Evolutionary conservation across 1,140 invertebrate genomes (phyloP).

Genomic region (Drosophila quadrilineata): DNA sequence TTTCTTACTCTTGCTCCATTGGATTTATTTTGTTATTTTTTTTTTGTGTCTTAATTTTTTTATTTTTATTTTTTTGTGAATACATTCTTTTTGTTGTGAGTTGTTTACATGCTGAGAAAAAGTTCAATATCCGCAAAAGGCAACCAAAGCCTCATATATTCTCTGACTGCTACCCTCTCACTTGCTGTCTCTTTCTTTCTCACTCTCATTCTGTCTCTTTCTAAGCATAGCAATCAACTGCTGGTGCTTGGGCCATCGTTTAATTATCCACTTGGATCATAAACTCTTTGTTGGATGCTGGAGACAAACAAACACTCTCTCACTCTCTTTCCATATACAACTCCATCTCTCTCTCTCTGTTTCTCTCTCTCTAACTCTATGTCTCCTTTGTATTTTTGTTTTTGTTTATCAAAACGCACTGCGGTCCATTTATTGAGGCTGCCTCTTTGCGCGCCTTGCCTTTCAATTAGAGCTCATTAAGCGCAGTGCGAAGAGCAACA

Average conservation of each 20-base stretch:
- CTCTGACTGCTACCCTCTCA: not conserved
- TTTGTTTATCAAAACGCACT: slow-evolving; percentile 50
- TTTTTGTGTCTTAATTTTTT: not conserved
- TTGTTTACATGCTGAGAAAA: slow-evolving; percentile 36
- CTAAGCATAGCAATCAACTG: slow-evolving; percentile 23
- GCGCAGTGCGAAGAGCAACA: not conserved
- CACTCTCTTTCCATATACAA: not conserved
- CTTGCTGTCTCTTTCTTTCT: not conserved
- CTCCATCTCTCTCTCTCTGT: not conserved
- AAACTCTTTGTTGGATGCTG: slow-evolving; percentile 38
- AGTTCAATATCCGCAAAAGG: slow-evolving; percentile 61
- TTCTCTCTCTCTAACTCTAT: not conserved
- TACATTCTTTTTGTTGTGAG: slow-evolving; percentile 2
- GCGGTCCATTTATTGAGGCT: slow-evolving; percentile 32
- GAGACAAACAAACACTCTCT: slow-evolving; percentile 7
- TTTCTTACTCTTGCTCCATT: slow-evolving; percentile 5
- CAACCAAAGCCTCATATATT: too few species aligned
- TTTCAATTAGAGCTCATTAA: slow-evolving; percentile 67
- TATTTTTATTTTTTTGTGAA: not conserved
- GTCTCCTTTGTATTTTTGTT: slow-evolving; percentile 10
- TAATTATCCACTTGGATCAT: slow-evolving; percentile 61
- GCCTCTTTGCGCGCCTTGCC: slow-evolving; percentile 19
- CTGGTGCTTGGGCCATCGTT: slow-evolving; percentile 24
- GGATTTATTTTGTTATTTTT: slow-evolving; percentile 1
- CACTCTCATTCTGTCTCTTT: not conserved